Conservation (phyloP, 1,140 invertebrate species). For the Adoxophyes honmai region DNA sequence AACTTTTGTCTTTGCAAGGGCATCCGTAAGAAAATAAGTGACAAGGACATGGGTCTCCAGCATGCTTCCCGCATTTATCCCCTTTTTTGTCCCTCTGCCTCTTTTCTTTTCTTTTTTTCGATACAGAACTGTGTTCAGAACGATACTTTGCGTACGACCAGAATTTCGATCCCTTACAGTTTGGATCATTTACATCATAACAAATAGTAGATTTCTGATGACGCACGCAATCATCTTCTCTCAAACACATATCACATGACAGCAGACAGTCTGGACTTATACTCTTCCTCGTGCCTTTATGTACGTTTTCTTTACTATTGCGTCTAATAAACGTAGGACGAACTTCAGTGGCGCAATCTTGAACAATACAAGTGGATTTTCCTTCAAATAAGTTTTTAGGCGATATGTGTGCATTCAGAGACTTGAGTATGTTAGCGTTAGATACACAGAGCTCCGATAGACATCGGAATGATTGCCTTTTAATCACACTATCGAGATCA, state of each 20-base stretch:
- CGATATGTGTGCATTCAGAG: slow-evolving; percentile 16
- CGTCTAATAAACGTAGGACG: slow-evolving; percentile 32
- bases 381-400: slow-evolving; percentile 22
- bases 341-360: slow-evolving; percentile 48
- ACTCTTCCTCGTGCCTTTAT: slow-evolving; percentile 30
- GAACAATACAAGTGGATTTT: slow-evolving; percentile 41
- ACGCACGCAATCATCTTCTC: slow-evolving; percentile 26
- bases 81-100: slow-evolving; percentile 30
- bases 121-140: slow-evolving; percentile 42
- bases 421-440: slow-evolving; percentile 26
- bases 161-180: slow-evolving; percentile 42
- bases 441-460: slow-evolving; percentile 29
- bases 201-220: slow-evolving; percentile 20
- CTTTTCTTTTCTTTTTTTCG: slow-evolving; percentile 38
- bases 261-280: slow-evolving; percentile 23
- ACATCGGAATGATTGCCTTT: slow-evolving; percentile 55
- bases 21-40: slow-evolving; percentile 59
- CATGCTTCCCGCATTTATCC: slow-evolving; percentile 26
- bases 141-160: slow-evolving; percentile 56
- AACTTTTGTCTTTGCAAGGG: slow-evolving; percentile 51
- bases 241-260: slow-evolving; percentile 53
- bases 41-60: slow-evolving; percentile 54
- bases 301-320: slow-evolving; percentile 32
- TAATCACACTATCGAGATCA: slow-evolving; percentile 54
- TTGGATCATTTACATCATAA: slow-evolving; percentile 21